These are phyloP conservation scores for Dufourea novaeangliae DNA, from an alignment of 1,140 invertebrate species.

Conservation along the genomic window DNA sequence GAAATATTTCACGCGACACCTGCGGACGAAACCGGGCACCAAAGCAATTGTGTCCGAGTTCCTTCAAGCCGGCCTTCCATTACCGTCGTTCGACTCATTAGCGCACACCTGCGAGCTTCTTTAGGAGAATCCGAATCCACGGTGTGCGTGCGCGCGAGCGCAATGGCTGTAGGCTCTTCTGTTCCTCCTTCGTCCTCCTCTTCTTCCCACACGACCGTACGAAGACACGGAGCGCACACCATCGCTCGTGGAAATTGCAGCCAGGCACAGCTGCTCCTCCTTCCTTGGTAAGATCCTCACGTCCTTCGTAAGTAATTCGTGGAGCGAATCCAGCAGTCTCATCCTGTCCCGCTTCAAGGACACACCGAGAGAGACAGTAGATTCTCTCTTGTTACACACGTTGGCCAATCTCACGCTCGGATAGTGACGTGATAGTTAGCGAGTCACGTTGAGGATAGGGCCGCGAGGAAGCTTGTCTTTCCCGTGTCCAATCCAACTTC, in stretches of 20 bases:
- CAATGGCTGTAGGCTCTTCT: not conserved
- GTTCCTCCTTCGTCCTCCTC: not conserved
- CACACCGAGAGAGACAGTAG: conserved; percentile 24
- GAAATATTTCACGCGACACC: conserved; percentile 2
- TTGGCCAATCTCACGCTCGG: not conserved
- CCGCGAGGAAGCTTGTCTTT: too few relatives aligned
- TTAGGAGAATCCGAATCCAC: conserved; percentile 40
- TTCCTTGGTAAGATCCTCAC: conserved; percentile 66
- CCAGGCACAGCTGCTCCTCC: conserved; percentile 44
- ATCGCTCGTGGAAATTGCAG: conserved; percentile 47
- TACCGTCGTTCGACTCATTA: conserved; percentile 65
- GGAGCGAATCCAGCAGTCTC: conserved; percentile 68
- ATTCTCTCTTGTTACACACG: conserved; percentile 21
- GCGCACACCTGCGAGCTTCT: conserved; percentile 63
- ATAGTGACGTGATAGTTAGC: not conserved
- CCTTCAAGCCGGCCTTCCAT: conserved; percentile 44
- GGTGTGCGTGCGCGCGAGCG: not conserved
- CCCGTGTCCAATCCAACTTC: not conserved
- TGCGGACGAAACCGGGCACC: not conserved
- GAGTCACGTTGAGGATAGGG: not conserved
- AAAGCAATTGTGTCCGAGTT: conserved; percentile 53
- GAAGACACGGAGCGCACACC: too few relatives aligned
- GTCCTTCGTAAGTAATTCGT: conserved; percentile 73
- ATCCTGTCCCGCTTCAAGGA: conserved; percentile 56
- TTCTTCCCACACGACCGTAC: conserved; percentile 5